Evolutionary conservation across 2,797 vertebrate species (phyloP), one percentile per base, ranked within the genome.

Genomic region (Caiman crocodilus): DNA sequence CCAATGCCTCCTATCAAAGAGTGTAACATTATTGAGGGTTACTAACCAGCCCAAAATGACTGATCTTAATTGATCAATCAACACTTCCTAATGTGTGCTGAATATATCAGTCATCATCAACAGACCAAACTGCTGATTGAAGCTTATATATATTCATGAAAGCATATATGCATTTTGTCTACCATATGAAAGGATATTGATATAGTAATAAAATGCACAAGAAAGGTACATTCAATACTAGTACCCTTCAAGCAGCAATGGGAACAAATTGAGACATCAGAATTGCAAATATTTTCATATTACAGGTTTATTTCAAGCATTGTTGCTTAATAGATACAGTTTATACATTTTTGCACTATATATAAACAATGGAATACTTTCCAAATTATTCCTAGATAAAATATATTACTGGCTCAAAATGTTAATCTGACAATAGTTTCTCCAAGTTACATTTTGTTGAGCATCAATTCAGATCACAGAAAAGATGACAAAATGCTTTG

Each of bases 271-370:
- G 78, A 94, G 74, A 90, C 79, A 87, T 93, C 67, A 88, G 79
- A 93, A 94, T 95, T 95, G 23, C 21, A 91, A 85, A 50, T 92
- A 86, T 85, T 97, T 96, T 96, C 93, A 84, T 95, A 96, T 75
- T 95, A 95, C 35, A 95, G 81, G 73, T 98, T 97, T 97, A 97
- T 97, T 97, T 97, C 91, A 97, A 97, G 90, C 84, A 96, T 88
- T 91, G 61, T 74, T 96, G 97, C 92, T 96, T 87, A 73, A 88
- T 84, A 85, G 73, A 93, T 96, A 95, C 82, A 95, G 88, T 97
- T 97, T 93, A 91, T 61, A 92, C 84, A 92, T 88, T 97, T 87
- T 95, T 79, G 67, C 61, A 90, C 32, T 92, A 90, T 2, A 76
- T 87, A 73, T n/a, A 69, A 93, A 88, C 61, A 94, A 91, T 73